These are phyloP conservation scores for Drosophila micromelanica DNA, from an alignment of 1,140 invertebrate species.

Conservation along the genomic window DNA sequence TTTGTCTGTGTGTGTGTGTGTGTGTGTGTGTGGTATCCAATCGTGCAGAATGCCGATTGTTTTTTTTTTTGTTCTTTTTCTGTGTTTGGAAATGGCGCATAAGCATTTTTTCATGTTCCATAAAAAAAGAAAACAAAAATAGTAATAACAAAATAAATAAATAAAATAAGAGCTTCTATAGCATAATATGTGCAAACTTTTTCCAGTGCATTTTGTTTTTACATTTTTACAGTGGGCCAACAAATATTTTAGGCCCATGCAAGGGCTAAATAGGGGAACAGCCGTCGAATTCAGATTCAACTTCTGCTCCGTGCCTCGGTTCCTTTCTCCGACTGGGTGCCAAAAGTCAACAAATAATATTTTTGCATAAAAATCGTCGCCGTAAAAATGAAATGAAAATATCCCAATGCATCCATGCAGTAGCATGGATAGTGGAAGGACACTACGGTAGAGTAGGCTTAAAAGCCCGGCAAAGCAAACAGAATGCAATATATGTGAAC, in stretches of 20 bases:
- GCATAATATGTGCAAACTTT: constrained; percentile 60
- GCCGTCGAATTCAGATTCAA: constrained; percentile 44
- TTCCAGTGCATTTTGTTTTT: constrained; percentile 23
- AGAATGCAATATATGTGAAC: constrained; percentile 17
- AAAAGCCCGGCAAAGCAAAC: constrained; percentile 43
- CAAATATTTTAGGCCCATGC: constrained; percentile 37
- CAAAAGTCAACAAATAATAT: constrained; percentile 83
- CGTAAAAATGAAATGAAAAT: constrained; percentile 76
- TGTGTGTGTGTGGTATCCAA: constrained; percentile 56
- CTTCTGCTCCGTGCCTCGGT: constrained; percentile 12
- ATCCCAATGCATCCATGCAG: constrained; percentile 29
- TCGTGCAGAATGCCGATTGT: constrained; percentile 76
- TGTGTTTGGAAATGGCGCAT: constrained; percentile 74
- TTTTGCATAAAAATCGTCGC: constrained; percentile 75
- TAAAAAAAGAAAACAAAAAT: constrained; percentile 5
- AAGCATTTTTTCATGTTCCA: constrained; percentile 73
- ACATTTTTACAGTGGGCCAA: constrained; percentile 2
- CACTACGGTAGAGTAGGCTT: constrained; percentile 32
- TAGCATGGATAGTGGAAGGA: constrained; percentile 3
- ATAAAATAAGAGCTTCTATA: constrained; percentile 39
- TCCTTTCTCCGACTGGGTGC: constrained; percentile 37
- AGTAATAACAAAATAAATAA: background rate
- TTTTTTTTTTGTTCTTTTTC: constrained; percentile 56
- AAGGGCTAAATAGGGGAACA: constrained; percentile 4
- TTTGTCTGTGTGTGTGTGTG: constrained; percentile 25